Conservation (phyloP, 2,113 vertebrate species). For the Corythoichthys intestinalis region DNA sequence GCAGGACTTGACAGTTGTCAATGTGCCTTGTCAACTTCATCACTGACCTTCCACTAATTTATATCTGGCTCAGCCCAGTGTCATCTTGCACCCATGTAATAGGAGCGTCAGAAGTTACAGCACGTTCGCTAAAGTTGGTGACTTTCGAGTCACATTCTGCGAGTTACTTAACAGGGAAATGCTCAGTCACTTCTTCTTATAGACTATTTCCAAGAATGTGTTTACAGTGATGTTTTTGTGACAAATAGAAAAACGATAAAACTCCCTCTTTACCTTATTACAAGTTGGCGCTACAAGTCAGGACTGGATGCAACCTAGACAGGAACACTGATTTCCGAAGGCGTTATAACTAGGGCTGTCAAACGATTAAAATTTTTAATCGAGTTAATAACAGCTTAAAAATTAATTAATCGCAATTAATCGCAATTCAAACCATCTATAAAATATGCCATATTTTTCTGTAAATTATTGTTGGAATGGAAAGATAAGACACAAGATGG, state of each 20-base stretch:
- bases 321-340: slow-evolving; percentile 29
- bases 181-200: too few species aligned
- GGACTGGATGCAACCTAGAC: slow-evolving; percentile 35
- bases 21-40: background rate
- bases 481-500: too few species aligned
- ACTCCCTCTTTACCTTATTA: slow-evolving; percentile 1
- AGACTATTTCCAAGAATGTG: too few species aligned
- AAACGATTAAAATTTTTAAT: too few species aligned
- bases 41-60: background rate
- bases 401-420: too few species aligned
- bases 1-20: background rate
- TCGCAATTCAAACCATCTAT: too few species aligned
- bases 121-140: background rate
- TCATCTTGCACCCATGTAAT: slow-evolving; percentile 1
- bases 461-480: too few species aligned
- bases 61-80: slow-evolving; percentile 1
- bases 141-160: background rate
- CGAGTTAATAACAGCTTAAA: too few species aligned
- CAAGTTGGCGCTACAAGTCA: slow-evolving; percentile 49
- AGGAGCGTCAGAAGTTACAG: background rate
- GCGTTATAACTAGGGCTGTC: background rate
- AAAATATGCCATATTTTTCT: too few species aligned
- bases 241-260: slow-evolving; percentile 6
- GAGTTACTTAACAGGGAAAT: too few species aligned
- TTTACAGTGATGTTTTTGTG: too few species aligned